A percentile compares a stretch with the other conserved stretches of the same genome.
These are phyloP conservation scores for Maniola jurtina DNA, from an alignment of 1,140 invertebrate species.

Conservation along the genomic window DNA sequence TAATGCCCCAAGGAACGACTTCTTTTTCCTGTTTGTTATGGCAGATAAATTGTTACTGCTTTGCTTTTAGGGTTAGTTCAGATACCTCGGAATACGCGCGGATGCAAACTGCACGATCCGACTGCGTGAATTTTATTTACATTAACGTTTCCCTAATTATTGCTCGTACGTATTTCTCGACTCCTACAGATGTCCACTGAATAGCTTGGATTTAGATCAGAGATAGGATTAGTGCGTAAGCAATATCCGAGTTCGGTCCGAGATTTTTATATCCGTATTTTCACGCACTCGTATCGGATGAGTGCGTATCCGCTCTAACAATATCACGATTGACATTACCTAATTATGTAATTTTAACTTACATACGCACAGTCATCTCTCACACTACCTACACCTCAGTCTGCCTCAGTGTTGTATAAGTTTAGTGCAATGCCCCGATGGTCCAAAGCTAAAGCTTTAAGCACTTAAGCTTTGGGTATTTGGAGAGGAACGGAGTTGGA, in stretches of 20 bases:
- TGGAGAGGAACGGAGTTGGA: conserved; percentile 39
- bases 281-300: too few species aligned
- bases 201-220: too few species aligned
- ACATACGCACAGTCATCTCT: background rate
- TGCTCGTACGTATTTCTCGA: background rate
- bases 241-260: too few species aligned
- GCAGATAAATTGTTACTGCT: conserved; percentile 2
- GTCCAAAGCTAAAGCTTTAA: conserved; percentile 35
- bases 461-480: conserved; percentile 39
- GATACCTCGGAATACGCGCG: too few species aligned
- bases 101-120: background rate
- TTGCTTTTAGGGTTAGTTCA: background rate
- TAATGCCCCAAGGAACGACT: conserved; percentile 10
- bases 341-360: too few species aligned
- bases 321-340: too few species aligned
- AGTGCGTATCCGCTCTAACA: too few species aligned
- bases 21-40: conserved; percentile 16
- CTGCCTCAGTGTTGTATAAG: conserved; percentile 21
- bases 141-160: too few species aligned
- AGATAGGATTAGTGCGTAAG: too few species aligned
- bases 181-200: too few species aligned
- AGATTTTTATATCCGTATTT: too few species aligned
- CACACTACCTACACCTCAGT: background rate
- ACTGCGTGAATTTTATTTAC: background rate
- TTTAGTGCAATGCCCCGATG: conserved; percentile 29